Evolutionary conservation across 2,888 invertebrate species (phyloP), one percentile per base, ranked within the genome.

Genomic region (Epinotia brunnichana): DNA sequence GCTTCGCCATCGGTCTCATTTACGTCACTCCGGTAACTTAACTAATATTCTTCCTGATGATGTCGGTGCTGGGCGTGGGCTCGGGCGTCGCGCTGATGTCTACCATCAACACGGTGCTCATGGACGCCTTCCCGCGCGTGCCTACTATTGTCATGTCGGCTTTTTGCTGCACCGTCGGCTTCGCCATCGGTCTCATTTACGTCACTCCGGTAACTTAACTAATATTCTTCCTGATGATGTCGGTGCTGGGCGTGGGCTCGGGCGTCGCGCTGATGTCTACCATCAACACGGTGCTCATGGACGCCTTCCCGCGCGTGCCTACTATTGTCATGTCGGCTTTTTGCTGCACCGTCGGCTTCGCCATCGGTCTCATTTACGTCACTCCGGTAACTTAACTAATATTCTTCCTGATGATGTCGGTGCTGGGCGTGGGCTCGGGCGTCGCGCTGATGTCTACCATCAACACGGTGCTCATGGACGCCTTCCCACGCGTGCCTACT

Each of bases 1-100:
- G 96, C 2, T 97, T 96, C 79, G 81, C 94, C 0, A 76, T 95
- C 64, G 96, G 97, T 9, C 90, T 97, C 5, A 85, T 96, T 60
- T 97, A 96, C 80, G 94, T 96, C 4, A 97, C 97, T 15, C 97
- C 96, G 76, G 97, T 96, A 89, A 92, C 94, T 90, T 15, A 44
- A 15, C 15, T 44, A 29, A 29, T 29, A 29, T 29, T 3, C 29
- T 29, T 4, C 29, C 24, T 4, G 24, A 2, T n/a, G n/a, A n/a
- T n/a, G n/a, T n/a, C n/a, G n/a, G n/a, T n/a, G n/a, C 91, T 97
- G 74, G 97, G 97, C 13, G 91, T 96, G 19, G 97, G 97, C 1
- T 96, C 96, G 69, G 94, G 96, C 7, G 96, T 96, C 39, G 96
- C 96, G 0, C 90, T 97, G 11, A 94, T 95, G 75, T 95, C 95